Conservation (phyloP, 2,113 vertebrate genomes). For the Phalacrocorax carbo region DNA sequence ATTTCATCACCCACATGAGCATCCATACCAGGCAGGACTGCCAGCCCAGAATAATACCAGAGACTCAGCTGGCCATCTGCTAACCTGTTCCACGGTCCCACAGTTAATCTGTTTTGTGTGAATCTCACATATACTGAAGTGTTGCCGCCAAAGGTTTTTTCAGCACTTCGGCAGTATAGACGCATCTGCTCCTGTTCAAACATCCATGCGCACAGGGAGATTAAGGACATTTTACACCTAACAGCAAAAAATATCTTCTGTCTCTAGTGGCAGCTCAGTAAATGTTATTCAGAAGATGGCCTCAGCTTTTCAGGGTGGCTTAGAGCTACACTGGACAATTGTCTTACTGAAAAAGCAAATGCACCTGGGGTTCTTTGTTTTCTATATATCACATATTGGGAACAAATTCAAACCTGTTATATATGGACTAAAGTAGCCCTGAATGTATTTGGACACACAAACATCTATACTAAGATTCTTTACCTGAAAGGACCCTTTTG, state of each 20-base stretch:
- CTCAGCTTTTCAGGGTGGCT: background rate
- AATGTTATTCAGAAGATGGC: background rate
- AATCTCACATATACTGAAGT: background rate
- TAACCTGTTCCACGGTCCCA: background rate
- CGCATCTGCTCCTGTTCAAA: background rate
- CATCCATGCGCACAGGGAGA: rapidly evolving
- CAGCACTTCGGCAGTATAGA: background rate
- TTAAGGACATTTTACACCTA: background rate
- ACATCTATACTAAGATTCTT: background rate
- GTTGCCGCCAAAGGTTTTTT: background rate
- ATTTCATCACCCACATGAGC: background rate
- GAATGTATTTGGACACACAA: background rate
- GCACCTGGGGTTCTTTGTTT: background rate
- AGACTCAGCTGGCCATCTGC: background rate
- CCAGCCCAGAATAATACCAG: background rate
- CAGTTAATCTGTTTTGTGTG: background rate
- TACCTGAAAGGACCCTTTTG: background rate
- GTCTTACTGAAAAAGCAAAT: background rate
- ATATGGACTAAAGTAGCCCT: background rate
- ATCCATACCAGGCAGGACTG: background rate
- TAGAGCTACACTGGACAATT: background rate
- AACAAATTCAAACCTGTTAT: background rate
- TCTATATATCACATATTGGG: background rate
- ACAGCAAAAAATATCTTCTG: background rate
- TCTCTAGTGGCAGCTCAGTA: background rate